phyloP scores from a whole-genome alignment of 1,140 invertebrate genomes.

The Anthonomus grandis region DNA sequence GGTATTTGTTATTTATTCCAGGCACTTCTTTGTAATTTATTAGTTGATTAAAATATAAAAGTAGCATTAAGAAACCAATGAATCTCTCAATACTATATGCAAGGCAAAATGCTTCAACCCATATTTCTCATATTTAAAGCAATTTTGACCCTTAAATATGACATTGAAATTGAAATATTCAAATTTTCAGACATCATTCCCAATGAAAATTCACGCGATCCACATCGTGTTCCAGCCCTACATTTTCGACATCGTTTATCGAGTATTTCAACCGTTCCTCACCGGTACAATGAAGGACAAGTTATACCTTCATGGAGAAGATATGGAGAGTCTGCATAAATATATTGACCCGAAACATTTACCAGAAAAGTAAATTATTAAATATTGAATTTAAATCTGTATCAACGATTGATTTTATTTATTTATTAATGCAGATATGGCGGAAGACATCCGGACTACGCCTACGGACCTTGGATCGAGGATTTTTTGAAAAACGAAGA shows the following conservation, averaged over 20 bases:
- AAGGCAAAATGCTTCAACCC: too few species aligned
- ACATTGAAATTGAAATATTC: too few species aligned
- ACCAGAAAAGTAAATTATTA: constrained; percentile 54
- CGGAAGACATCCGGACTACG: constrained; percentile 65
- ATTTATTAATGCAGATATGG: constrained; percentile 50
- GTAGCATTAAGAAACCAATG: too few species aligned
- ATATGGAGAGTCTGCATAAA: constrained; percentile 72
- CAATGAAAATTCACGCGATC: constrained; percentile 68
- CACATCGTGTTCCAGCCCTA: constrained; percentile 78
- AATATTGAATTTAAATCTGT: not conserved
- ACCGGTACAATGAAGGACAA: constrained; percentile 63
- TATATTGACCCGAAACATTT: constrained; percentile 67
- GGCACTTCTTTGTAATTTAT: too few species aligned
- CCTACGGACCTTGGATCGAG: constrained; percentile 71
- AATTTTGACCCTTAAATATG: too few species aligned
- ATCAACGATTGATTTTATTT: not conserved
- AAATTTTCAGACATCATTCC: constrained; percentile 66
- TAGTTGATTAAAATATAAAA: too few species aligned
- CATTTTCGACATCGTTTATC: constrained; percentile 74
- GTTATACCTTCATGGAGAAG: constrained; percentile 72
- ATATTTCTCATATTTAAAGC: too few species aligned
- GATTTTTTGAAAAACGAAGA: constrained; percentile 54
- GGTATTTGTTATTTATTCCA: too few species aligned
- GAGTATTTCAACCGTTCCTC: constrained; percentile 72
- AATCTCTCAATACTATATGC: too few species aligned